A percentile compares a stretch with the other conserved stretches of the same genome.
These are phyloP conservation scores for Rhabdomys dilectus DNA, from an alignment of 2,113 vertebrate species.

Conservation along the genomic window DNA sequence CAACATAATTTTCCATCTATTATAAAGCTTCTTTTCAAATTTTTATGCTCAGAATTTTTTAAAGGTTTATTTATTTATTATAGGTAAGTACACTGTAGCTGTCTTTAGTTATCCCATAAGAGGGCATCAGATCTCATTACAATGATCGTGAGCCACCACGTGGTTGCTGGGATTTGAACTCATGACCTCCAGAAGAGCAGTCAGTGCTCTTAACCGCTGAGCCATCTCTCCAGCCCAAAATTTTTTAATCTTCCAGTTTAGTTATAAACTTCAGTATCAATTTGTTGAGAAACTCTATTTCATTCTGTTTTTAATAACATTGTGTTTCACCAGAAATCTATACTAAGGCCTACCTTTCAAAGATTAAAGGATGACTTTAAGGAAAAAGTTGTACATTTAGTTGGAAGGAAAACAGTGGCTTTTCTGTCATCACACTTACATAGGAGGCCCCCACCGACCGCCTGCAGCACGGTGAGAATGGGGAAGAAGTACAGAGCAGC, in stretches of 20 bases:
- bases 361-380: constrained; percentile 6
- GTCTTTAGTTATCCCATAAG: too few species aligned
- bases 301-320: constrained; percentile 22
- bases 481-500: constrained; percentile 99
- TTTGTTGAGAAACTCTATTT: constrained; percentile 43
- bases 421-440: constrained; percentile 90
- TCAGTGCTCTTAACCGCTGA: too few species aligned
- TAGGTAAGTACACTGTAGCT: too few species aligned
- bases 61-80: not conserved
- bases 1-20: constrained; percentile 33
- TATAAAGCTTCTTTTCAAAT: constrained; percentile 17
- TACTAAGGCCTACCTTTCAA: constrained; percentile 32
- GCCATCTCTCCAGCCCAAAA: not conserved
- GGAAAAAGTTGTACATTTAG: not conserved
- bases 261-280: not conserved
- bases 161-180: too few species aligned
- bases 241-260: constrained; percentile 28
- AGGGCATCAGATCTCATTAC: too few species aligned
- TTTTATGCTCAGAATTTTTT: constrained; percentile 21
- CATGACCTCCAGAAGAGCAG: too few species aligned
- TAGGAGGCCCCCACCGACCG: constrained; percentile 96
- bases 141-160: too few species aligned
- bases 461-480: constrained; percentile 96
- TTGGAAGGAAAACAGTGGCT: not conserved
- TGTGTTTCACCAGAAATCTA: constrained; percentile 38